phyloP scores from a whole-genome alignment of 2,888 invertebrate genomes.

The Ceramica pisi region DNA sequence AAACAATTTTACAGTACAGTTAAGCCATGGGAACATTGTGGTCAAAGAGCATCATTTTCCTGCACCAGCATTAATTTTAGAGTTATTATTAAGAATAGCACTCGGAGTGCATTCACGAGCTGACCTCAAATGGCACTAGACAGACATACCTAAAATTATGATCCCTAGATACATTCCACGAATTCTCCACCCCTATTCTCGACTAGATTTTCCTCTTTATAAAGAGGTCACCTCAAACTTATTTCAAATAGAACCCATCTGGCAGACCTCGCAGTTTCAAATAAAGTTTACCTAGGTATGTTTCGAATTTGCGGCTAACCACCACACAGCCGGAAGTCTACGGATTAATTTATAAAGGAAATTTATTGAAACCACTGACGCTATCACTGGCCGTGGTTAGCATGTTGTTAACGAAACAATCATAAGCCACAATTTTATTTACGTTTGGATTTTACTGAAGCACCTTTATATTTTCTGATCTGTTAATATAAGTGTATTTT shows the following conservation, averaged over 20 bases:
- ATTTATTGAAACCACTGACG: slow-evolving; percentile 65
- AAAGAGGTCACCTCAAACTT: slow-evolving; percentile 19
- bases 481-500: background rate
- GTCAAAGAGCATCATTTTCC: background rate
- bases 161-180: background rate
- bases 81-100: background rate
- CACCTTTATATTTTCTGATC: slow-evolving; percentile 17
- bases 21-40: background rate
- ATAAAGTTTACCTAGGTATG: slow-evolving; percentile 43
- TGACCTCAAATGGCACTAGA: background rate
- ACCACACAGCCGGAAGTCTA: slow-evolving; percentile 56
- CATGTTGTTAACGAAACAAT: slow-evolving; percentile 61
- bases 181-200: background rate
- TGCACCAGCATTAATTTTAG: background rate
- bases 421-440: slow-evolving; percentile 62
- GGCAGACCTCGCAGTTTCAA: slow-evolving; percentile 35
- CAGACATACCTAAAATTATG: too few relatives aligned
- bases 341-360: slow-evolving; percentile 62
- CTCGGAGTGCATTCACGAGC: background rate
- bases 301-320: slow-evolving; percentile 64
- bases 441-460: slow-evolving; percentile 40
- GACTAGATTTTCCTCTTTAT: background rate
- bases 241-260: slow-evolving; percentile 36
- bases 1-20: too few relatives aligned
- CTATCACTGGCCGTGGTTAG: slow-evolving; percentile 47